Conservation (phyloP, 2,113 vertebrate species). For the Mastomys coucha region DNA sequence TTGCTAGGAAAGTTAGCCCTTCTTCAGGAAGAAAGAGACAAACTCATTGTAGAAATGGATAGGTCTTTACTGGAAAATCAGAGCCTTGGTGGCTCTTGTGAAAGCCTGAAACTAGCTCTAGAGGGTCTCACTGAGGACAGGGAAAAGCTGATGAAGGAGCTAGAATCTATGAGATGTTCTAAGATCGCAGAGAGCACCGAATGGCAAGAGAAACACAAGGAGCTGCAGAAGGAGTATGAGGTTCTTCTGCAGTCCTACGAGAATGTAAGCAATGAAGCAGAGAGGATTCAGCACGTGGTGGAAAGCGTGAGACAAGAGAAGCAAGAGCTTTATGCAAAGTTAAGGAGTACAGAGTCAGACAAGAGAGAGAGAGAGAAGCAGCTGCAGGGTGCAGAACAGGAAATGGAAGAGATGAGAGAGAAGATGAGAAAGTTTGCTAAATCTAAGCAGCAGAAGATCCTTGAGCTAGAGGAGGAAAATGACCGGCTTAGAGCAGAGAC, state of each 20-base stretch:
- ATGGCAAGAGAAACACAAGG: constrained; percentile 91
- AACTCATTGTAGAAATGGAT: constrained; percentile 92
- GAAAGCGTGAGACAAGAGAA: constrained; percentile 94
- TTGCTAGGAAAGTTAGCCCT: constrained; percentile 82
- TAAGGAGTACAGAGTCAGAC: constrained; percentile 88
- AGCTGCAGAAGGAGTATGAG: constrained; percentile 96
- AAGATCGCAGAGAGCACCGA: constrained; percentile 86
- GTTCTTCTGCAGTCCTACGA: constrained; percentile 96
- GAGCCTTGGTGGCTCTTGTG: constrained; percentile 91
- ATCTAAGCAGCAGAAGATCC: constrained; percentile 97
- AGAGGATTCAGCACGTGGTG: constrained; percentile 92
- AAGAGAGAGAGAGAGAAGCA: constrained; percentile 90
- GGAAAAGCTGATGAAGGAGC: constrained; percentile 87
- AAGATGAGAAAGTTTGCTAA: constrained; percentile 99
- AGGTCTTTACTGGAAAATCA: constrained; percentile 92
- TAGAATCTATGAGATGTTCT: constrained; percentile 87
- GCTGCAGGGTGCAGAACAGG: constrained; percentile 90
- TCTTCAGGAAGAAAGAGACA: constrained; percentile 89
- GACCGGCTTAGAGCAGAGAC: constrained; percentile 90
- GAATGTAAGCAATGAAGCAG: constrained; percentile 95
- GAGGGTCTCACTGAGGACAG: constrained; percentile 92
- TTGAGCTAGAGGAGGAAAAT: constrained; percentile 97
- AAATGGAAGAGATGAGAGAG: constrained; percentile 94
- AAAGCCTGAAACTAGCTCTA: constrained; percentile 93
- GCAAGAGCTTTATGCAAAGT: constrained; percentile 90